Percentiles rank a stretch among this genome's conserved stretches.
Evolutionary conservation across 2,113 vertebrate genomes (phyloP).

Genomic region (Siniperca knerii): DNA sequence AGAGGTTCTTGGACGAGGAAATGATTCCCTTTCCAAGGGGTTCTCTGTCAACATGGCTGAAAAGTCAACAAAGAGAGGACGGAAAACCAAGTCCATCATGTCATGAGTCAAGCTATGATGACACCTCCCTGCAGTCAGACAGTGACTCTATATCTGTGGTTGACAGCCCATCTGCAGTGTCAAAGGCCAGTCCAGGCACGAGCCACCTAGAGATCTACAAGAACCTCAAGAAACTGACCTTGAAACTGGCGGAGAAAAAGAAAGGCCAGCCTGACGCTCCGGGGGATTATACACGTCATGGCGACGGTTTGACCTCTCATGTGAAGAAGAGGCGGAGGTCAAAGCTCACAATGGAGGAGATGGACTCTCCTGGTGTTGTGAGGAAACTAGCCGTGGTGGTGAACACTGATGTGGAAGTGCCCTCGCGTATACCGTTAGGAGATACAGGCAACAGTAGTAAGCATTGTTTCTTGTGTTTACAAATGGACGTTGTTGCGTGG

Average conservation of each 20-base stretch:
- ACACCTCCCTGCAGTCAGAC: constrained; percentile 12
- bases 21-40: constrained; percentile 74
- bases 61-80: constrained; percentile 63
- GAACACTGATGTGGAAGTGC: constrained; percentile 11
- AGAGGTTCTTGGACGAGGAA: constrained; percentile 90
- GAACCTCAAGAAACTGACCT: constrained; percentile 86
- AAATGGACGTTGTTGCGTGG: not conserved
- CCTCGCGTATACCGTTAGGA: not conserved
- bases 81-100: constrained; percentile 39
- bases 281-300: constrained; percentile 15
- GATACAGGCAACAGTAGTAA: constrained; percentile 52
- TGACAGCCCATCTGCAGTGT: constrained; percentile 18
- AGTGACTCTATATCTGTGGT: constrained; percentile 11
- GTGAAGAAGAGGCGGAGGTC: constrained; percentile 74
- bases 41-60: constrained; percentile 68
- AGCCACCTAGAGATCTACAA: constrained; percentile 90
- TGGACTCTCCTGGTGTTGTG: constrained; percentile 84
- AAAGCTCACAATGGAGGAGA: constrained; percentile 83
- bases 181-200: constrained; percentile 79
- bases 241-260: constrained; percentile 79
- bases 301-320: constrained; percentile 5
- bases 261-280: constrained; percentile 35
- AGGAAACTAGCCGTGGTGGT: constrained; percentile 81
- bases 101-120: constrained; percentile 40
- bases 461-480: not conserved